A percentile compares a stretch with the other conserved stretches of the same genome.
Conservation (phyloP, 2,888 invertebrate species). For the Nymphalis urticae region DNA sequence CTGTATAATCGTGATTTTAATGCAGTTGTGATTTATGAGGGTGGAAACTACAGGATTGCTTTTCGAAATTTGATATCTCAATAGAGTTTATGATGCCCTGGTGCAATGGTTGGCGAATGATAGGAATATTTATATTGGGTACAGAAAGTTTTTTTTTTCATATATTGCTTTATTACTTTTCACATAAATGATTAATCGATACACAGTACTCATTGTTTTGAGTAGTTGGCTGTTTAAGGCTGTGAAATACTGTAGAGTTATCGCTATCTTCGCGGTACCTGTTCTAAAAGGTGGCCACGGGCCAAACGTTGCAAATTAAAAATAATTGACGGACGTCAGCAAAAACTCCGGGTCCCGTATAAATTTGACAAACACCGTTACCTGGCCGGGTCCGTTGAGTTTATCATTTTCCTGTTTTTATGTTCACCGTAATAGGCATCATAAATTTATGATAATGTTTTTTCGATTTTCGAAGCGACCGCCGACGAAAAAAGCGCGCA, state of each 20-base stretch:
- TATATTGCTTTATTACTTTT: conserved; percentile 2
- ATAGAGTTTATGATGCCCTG: conserved; percentile 72
- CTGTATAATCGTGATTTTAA: conserved; percentile 80
- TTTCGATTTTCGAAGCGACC: conserved; percentile 49
- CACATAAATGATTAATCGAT: no score
- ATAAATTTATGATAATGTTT: conserved; percentile 75
- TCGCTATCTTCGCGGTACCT: background rate
- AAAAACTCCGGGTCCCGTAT: conserved; percentile 51
- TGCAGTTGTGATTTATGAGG: conserved; percentile 73
- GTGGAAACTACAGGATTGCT: conserved; percentile 63
- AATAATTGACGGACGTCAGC: conserved; percentile 58
- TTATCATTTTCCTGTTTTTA: conserved; percentile 71
- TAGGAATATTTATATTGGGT: conserved; percentile 5
- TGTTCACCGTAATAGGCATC: conserved; percentile 68
- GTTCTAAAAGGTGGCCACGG: conserved; percentile 37
- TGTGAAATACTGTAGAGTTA: no score
- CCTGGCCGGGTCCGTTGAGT: conserved; percentile 50
- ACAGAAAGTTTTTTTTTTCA: conserved; percentile 17
- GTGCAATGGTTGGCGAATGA: conserved; percentile 45
- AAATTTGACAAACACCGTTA: conserved; percentile 70
- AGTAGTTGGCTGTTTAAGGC: no score
- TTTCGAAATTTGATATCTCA: conserved; percentile 79
- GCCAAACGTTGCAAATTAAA: conserved; percentile 50
- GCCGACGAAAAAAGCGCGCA: conserved; percentile 34
- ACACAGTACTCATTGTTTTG: no score